Conservation (phyloP, 2,888 invertebrate genomes). For the Megalurothrips usitatus region DNA sequence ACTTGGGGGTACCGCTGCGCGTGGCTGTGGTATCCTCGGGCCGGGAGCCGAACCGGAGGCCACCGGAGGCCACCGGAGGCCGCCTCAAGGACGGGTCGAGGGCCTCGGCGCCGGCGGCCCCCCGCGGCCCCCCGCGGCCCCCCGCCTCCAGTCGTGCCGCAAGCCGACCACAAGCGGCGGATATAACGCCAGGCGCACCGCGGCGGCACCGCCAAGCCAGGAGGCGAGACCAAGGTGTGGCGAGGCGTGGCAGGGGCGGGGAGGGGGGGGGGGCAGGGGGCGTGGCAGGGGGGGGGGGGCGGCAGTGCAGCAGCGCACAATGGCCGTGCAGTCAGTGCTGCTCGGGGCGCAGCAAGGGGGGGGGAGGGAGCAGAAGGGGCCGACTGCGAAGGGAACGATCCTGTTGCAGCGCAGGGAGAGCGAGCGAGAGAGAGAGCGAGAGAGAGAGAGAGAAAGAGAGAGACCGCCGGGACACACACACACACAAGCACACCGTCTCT, state of each 20-base stretch:
- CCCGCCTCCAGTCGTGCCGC: neutral
- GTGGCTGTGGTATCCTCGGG: too few relatives aligned
- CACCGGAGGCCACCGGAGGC: neutral
- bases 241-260: neutral
- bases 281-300: neutral
- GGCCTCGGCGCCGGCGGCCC: too few relatives aligned
- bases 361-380: neutral
- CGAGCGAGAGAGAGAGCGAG: too few relatives aligned
- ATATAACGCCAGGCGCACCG: neutral
- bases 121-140: neutral
- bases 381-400: neutral
- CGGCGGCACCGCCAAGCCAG: neutral
- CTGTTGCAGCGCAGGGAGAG: neutral
- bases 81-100: neutral
- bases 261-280: neutral
- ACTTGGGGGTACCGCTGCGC: too few relatives aligned
- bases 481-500: too few relatives aligned
- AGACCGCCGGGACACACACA: too few relatives aligned
- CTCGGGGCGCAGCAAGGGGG: neutral
- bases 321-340: neutral
- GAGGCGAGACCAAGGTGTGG: neutral
- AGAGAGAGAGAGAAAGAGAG: too few relatives aligned
- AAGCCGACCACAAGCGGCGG: neutral
- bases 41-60: too few relatives aligned
- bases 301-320: constrained; percentile 1